A percentile compares a stretch with the other conserved stretches of the same genome.
Conservation (phyloP, 1,140 invertebrate genomes). For the Lordiphosa mommai region DNA sequence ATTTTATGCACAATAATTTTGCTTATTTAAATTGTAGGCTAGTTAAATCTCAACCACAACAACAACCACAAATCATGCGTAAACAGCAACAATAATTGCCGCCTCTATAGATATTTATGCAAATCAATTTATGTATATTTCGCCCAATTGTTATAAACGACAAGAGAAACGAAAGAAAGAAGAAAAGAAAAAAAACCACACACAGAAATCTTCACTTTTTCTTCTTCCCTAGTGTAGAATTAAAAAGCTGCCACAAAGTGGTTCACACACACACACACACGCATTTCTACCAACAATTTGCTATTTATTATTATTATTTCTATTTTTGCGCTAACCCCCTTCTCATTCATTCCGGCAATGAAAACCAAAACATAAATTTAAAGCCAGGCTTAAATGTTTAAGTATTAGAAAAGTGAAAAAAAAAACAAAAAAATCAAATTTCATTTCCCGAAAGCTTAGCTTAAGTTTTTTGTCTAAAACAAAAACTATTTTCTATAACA, state of each 20-base stretch:
- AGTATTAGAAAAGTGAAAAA: constrained; percentile 55
- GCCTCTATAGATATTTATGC: constrained; percentile 72
- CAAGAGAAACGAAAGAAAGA: constrained; percentile 10
- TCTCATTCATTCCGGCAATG: constrained; percentile 71
- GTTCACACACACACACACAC: constrained; percentile 11
- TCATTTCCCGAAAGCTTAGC: constrained; percentile 67
- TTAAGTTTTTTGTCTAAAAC: constrained; percentile 42
- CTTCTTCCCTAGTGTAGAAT: constrained; percentile 34
- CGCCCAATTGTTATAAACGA: constrained; percentile 51
- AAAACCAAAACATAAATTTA: constrained; percentile 33
- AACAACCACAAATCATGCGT: constrained; percentile 53
- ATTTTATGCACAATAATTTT: constrained; percentile 27
- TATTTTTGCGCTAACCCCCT: constrained; percentile 15
- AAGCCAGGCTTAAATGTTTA: constrained; percentile 63
- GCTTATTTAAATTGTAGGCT: constrained; percentile 68
- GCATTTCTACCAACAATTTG: constrained; percentile 35
- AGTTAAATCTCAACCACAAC: constrained; percentile 59
- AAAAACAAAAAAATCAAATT: constrained; percentile 19
- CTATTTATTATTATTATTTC: constrained; percentile 52
- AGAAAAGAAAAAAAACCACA: background rate
- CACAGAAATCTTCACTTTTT: constrained; percentile 9
- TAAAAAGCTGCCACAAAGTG: constrained; percentile 42
- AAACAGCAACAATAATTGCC: constrained; percentile 71
- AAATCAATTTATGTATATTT: constrained; percentile 65
- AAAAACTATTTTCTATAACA: constrained; percentile 59